These are phyloP conservation scores for Saguinus midas DNA, from an alignment of 2,113 vertebrate genomes.

Conservation along the genomic window DNA sequence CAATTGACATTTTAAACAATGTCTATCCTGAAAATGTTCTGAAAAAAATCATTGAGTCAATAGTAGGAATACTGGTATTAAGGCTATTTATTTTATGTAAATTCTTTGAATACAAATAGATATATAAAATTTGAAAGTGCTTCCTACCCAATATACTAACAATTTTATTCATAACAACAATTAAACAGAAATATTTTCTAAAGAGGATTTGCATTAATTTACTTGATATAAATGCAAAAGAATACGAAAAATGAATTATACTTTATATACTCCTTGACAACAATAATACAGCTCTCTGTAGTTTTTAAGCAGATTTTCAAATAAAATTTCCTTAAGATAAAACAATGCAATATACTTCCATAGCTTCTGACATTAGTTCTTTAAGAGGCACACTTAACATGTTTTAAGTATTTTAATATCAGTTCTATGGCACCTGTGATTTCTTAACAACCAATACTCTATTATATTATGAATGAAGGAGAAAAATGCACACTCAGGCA, in stretches of 20 bases:
- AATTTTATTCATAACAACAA: neutral
- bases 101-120: slow-evolving; percentile 19
- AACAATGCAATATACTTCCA: neutral
- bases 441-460: slow-evolving; percentile 7
- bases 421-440: slow-evolving; percentile 17
- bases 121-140: neutral
- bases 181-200: slow-evolving; percentile 8
- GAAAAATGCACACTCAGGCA: slow-evolving; percentile 55
- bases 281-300: neutral
- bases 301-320: slow-evolving; percentile 29
- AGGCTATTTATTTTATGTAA: neutral
- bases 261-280: neutral
- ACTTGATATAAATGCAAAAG: slow-evolving; percentile 16
- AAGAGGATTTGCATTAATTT: slow-evolving; percentile 4
- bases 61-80: neutral
- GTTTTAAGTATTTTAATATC: neutral
- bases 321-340: neutral
- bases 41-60: slow-evolving; percentile 6
- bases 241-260: neutral
- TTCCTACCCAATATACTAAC: neutral
- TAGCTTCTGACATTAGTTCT: neutral
- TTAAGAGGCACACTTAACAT: neutral
- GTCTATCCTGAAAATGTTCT: neutral
- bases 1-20: neutral
- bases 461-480: slow-evolving; percentile 45